These are phyloP conservation scores for Drosophila ficusphila DNA, from an alignment of 1,140 invertebrate species.

Conservation along the genomic window DNA sequence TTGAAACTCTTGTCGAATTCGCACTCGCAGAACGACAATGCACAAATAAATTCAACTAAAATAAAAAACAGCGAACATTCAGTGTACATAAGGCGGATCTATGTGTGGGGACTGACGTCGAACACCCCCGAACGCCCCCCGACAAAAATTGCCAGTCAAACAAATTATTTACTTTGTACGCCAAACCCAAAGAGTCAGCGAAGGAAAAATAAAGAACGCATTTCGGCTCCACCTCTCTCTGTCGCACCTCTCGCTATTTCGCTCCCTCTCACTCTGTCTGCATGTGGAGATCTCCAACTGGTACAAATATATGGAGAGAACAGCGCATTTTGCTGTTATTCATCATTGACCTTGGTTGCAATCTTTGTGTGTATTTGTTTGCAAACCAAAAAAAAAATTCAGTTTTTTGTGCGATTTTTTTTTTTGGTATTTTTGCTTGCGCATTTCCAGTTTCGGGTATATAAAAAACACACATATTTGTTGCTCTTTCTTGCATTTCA, in stretches of 20 bases:
- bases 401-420: constrained; percentile 18
- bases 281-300: constrained; percentile 70
- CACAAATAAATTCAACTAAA: constrained; percentile 42
- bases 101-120: constrained; percentile 25
- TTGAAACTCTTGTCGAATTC: constrained; percentile 4
- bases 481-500: constrained; percentile 61
- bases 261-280: constrained; percentile 23
- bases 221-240: constrained; percentile 30
- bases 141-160: constrained; percentile 49
- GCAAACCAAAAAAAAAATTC: constrained; percentile 25
- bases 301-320: constrained; percentile 52
- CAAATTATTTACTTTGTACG: constrained; percentile 77
- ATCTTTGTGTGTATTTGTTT: constrained; percentile 68
- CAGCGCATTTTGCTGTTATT: constrained; percentile 82
- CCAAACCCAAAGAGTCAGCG: constrained; percentile 44
- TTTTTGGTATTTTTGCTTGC: constrained; percentile 37
- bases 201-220: constrained; percentile 64
- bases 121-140: not conserved
- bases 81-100: constrained; percentile 23
- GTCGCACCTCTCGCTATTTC: not conserved
- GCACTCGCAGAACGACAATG: constrained; percentile 41
- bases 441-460: constrained; percentile 48
- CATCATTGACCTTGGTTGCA: constrained; percentile 83
- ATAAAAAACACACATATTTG: not conserved
- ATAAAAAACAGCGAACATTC: constrained; percentile 5